phyloP scores from a whole-genome alignment of 2,888 invertebrate species.

The Lithophane ornitopus region DNA sequence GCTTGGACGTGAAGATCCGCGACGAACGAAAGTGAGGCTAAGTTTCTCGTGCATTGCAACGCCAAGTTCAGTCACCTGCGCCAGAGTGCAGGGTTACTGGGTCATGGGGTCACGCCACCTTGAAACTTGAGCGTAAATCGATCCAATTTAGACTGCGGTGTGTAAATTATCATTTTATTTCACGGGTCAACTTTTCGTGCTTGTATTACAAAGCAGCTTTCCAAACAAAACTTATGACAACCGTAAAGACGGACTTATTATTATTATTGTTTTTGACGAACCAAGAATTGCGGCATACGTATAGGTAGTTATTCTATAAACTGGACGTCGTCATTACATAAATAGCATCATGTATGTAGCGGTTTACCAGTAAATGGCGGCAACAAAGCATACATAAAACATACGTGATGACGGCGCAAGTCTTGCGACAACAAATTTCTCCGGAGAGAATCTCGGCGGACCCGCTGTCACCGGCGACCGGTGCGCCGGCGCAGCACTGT shows the following conservation, averaged over 20 bases:
- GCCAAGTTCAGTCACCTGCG: slow-evolving; percentile 77
- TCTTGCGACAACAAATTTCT: slow-evolving; percentile 82
- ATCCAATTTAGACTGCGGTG: slow-evolving; percentile 10
- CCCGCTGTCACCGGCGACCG: slow-evolving; percentile 74
- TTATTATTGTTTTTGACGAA: neutral
- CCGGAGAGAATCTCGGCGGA: slow-evolving; percentile 81
- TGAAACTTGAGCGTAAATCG: slow-evolving; percentile 66
- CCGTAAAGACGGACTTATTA: slow-evolving; percentile 3
- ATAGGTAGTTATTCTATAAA: slow-evolving; percentile 10
- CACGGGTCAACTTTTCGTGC: neutral
- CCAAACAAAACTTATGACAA: slow-evolving; percentile 12
- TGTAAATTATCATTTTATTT: slow-evolving; percentile 10
- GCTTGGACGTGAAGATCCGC: slow-evolving; percentile 77
- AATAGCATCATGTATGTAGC: slow-evolving; percentile 62
- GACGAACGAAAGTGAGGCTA: slow-evolving; percentile 83
- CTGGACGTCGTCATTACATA: slow-evolving; percentile 63
- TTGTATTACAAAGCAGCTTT: slow-evolving; percentile 26
- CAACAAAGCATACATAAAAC: slow-evolving; percentile 83
- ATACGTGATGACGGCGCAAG: slow-evolving; percentile 74
- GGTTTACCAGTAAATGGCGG: slow-evolving; percentile 65
- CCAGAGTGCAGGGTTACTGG: slow-evolving; percentile 79
- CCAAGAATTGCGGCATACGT: neutral
- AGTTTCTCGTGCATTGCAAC: slow-evolving; percentile 78
- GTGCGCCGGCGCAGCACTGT: slow-evolving; percentile 59
- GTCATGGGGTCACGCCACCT: slow-evolving; percentile 80